phyloP scores from a whole-genome alignment of 2,797 vertebrate genomes.

The Chaetophractus vellerosus region DNA sequence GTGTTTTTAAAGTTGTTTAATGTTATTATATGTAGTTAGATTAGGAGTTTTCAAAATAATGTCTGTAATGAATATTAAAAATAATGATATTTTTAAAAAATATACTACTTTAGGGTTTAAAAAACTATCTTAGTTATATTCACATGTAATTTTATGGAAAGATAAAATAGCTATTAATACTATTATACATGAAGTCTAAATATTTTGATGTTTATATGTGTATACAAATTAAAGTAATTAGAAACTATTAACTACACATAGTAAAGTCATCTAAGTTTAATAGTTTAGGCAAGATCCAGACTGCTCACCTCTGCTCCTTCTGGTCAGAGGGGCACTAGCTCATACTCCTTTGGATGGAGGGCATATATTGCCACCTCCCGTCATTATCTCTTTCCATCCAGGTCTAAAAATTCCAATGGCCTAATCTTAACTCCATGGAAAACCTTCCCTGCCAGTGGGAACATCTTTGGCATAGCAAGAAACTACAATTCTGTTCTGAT shows the following conservation, averaged over 20 bases:
- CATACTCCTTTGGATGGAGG: background rate
- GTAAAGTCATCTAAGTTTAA: background rate
- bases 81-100: constrained; percentile 63
- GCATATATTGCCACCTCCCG: background rate
- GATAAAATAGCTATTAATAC: constrained; percentile 56
- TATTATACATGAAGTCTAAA: constrained; percentile 39
- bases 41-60: constrained; percentile 76
- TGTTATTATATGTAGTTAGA: constrained; percentile 70
- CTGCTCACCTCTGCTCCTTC: background rate
- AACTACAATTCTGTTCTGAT: background rate
- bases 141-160: constrained; percentile 74
- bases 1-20: constrained; percentile 82
- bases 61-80: constrained; percentile 66
- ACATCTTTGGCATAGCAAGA: background rate
- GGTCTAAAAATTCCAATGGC: background rate
- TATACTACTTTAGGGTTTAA: background rate
- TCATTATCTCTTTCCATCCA: background rate
- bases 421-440: background rate
- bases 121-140: constrained; percentile 61
- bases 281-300: background rate
- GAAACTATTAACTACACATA: background rate
- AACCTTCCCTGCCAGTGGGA: constrained; percentile 65
- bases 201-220: constrained; percentile 69
- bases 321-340: background rate
- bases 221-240: constrained; percentile 50